Evolutionary conservation across 2,113 vertebrate genomes (phyloP).

Genomic region (Sinocyclocheilus grahami): DNA sequence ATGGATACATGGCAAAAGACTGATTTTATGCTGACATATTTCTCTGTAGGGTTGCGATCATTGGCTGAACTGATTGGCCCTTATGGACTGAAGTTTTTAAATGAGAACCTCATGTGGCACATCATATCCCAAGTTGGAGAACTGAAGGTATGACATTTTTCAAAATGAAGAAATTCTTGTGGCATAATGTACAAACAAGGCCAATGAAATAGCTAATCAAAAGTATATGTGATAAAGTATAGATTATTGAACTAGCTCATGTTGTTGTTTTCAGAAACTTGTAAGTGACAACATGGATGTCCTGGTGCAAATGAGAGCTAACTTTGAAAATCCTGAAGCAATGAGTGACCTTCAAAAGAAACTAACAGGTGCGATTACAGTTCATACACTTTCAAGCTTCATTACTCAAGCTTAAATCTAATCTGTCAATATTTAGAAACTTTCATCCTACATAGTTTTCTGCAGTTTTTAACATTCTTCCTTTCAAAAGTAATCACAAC

Average conservation of each 20-base stretch:
- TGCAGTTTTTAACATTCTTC: not conserved
- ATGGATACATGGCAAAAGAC: too few species aligned
- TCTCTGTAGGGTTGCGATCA: constrained; percentile 82
- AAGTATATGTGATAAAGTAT: too few species aligned
- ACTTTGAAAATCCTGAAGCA: constrained; percentile 79
- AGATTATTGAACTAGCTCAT: not conserved
- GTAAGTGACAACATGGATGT: constrained; percentile 94
- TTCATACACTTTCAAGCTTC: not conserved
- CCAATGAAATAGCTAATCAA: too few species aligned
- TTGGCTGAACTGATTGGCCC: constrained; percentile 91
- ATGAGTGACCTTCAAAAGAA: constrained; percentile 80
- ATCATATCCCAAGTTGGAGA: constrained; percentile 92
- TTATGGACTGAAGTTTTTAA: constrained; percentile 91
- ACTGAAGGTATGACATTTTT: constrained; percentile 81
- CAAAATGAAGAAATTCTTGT: not conserved
- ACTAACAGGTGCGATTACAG: constrained; percentile 77
- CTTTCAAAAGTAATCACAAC: not conserved
- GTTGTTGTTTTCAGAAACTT: constrained; percentile 78
- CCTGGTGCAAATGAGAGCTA: constrained; percentile 89
- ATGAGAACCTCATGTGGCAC: constrained; percentile 97
- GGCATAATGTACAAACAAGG: not conserved
- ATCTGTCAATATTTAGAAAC: not conserved
- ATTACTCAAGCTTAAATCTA: not conserved
- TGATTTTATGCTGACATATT: not conserved
- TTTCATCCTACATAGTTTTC: not conserved